phyloP scores from a whole-genome alignment of 2,113 vertebrate species.

The Deroptyus accipitrinus region DNA sequence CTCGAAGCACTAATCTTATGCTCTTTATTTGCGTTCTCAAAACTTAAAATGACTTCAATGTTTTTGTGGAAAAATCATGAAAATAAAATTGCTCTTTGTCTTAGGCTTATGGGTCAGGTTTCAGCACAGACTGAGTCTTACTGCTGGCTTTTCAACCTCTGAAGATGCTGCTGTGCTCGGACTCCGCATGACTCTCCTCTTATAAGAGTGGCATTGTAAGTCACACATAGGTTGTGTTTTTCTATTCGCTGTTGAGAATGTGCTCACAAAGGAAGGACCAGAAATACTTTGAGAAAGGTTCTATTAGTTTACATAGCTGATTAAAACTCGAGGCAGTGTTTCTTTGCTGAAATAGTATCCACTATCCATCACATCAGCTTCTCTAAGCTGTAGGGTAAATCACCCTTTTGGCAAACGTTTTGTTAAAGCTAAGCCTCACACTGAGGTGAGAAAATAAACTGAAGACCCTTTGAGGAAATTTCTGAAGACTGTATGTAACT shows the following conservation, averaged over 20 bases:
- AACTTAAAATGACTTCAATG: not conserved
- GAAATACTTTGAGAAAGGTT: not conserved
- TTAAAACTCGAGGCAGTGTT: not conserved
- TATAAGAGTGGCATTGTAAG: not conserved
- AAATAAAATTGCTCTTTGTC: not conserved
- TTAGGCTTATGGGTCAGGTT: not conserved
- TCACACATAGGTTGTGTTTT: not conserved
- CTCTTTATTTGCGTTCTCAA: slow-evolving; percentile 9
- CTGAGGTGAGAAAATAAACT: slow-evolving; percentile 28
- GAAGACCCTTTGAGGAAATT: not conserved
- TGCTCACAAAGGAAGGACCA: not conserved
- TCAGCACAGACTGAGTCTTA: not conserved
- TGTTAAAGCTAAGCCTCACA: slow-evolving; percentile 3
- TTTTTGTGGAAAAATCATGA: not conserved
- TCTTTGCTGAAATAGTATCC: slow-evolving; percentile 38
- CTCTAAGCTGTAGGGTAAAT: not conserved
- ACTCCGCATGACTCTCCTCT: not conserved
- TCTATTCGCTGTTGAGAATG: not conserved
- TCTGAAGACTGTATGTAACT: not conserved
- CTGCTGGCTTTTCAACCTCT: not conserved
- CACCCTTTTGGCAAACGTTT: not conserved
- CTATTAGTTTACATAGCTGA: slow-evolving; percentile 26
- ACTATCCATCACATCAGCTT: not conserved
- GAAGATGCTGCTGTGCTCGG: not conserved
- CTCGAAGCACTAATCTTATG: not conserved